Conservation (phyloP, 2,888 invertebrate species). For the Calephelis perditalis region DNA sequence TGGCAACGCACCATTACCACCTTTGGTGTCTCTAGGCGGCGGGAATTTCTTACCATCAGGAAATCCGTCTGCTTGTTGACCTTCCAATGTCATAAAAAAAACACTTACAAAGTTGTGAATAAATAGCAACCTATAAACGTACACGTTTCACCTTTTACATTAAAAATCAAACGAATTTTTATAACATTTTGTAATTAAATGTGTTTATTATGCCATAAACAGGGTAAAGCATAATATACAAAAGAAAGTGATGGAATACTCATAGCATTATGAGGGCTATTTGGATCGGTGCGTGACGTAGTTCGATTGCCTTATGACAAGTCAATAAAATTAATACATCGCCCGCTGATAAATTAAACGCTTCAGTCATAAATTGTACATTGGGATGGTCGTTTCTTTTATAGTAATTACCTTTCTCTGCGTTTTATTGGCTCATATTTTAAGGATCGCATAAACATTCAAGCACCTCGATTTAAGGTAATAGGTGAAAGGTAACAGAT, state of each 20-base stretch:
- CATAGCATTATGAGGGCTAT: not conserved
- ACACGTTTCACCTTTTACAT: too few species aligned
- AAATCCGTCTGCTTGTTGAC: too few species aligned
- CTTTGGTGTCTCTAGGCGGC: too few species aligned
- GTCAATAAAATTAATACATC: constrained; percentile 43
- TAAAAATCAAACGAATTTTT: too few species aligned
- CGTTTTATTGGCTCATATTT: constrained; percentile 27
- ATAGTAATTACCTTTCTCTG: constrained; percentile 19
- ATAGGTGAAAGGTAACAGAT: too few species aligned
- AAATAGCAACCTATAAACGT: too few species aligned
- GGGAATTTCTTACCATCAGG: too few species aligned
- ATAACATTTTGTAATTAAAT: not conserved
- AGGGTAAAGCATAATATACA: not conserved
- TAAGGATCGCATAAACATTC: too few species aligned
- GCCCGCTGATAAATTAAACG: constrained; percentile 61
- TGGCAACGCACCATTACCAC: too few species aligned
- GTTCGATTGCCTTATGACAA: constrained; percentile 30
- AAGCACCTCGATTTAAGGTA: too few species aligned
- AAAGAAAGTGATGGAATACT: not conserved
- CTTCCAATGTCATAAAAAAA: too few species aligned
- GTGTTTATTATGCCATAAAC: constrained; percentile 6
- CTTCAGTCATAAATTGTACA: constrained; percentile 46
- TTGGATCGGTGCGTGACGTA: constrained; percentile 22
- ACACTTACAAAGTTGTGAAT: too few species aligned
- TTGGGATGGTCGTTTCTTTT: constrained; percentile 27